These are phyloP conservation scores for Pollachius pollachius DNA, from an alignment of 2,113 vertebrate species.

Conservation along the genomic window DNA sequence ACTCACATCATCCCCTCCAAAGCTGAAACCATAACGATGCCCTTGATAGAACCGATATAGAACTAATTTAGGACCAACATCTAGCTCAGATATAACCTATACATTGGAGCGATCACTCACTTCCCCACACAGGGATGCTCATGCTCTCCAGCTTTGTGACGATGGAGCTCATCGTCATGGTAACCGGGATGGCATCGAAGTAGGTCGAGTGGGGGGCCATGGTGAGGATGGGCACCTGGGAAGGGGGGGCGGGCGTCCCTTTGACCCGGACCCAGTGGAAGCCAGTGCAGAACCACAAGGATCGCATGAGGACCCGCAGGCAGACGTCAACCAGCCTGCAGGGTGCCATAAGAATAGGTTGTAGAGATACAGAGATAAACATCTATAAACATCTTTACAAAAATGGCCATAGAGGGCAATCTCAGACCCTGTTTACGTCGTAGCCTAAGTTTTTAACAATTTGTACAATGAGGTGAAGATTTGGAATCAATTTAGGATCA, in stretches of 20 bases:
- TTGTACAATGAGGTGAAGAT: no score
- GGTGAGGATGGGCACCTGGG: constrained; percentile 85
- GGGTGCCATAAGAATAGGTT: no score
- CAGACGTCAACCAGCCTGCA: constrained; percentile 81
- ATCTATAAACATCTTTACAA: no score
- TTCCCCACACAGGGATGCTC: constrained; percentile 94
- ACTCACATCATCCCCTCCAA: no score
- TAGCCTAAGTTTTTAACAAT: no score
- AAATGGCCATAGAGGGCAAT: no score
- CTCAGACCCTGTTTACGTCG: no score
- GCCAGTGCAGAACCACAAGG: constrained; percentile 95
- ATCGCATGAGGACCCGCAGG: constrained; percentile 86
- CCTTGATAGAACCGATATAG: no score
- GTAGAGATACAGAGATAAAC: not conserved
- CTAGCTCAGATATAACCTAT: no score
- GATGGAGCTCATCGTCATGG: constrained; percentile 93
- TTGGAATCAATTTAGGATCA: no score
- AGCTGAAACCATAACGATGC: no score
- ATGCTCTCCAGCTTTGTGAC: constrained; percentile 93
- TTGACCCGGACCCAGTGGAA: constrained; percentile 92
- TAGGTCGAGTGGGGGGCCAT: constrained; percentile 93
- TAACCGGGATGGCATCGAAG: constrained; percentile 95
- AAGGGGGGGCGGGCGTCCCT: constrained; percentile 77
- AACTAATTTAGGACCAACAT: no score
- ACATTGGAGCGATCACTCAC: constrained; percentile 74